Evolutionary conservation across 2,888 invertebrate genomes (phyloP), one percentile per base, ranked within the genome.

Genomic region (Vesta saturnalis): DNA sequence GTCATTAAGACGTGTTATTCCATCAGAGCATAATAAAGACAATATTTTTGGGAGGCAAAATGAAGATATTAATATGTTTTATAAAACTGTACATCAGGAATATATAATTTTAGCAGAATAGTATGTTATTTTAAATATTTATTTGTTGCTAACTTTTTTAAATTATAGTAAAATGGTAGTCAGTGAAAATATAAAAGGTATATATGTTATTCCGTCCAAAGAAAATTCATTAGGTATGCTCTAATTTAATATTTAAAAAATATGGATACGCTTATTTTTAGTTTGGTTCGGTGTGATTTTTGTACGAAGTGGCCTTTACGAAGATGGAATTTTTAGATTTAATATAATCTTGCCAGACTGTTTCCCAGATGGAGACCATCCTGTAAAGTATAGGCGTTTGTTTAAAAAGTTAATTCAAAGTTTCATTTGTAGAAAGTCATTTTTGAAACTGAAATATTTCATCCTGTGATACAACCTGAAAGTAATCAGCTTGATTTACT

Each of bases 211-310:
- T 83, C 97, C 97, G 65, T 95, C 97, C 55, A 91, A 91, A 79
- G 91, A 91, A 78, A 92, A 91, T 80, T 91, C 94, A 60, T 89
- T 94, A 78, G 80, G 95, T 95, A 87, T 90, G 91, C 89, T 54
- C 30, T 58, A 43, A 14, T 60, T 18, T 39, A n/a, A n/a, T n/a
- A n/a, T n/a, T n/a, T n/a, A n/a, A n/a, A n/a, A n/a, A n/a, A n/a
- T n/a, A n/a, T n/a, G n/a, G 30, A 6, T 30, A 49, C 8, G 1
- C 8, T 18, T 39, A n/a, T 69, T 77, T 89, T 69, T 85, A 96
- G 95, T 91, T 70, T 96, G 96, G 96, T 94, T 92, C 87, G 96
- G 96, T 73, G 92, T 96, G 19, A 88, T 96, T 80, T 98, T 97
- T 86, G 89, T 97, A 61, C 89, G 95, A 77, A 90, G 92, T 83